Conservation (phyloP, 1,140 invertebrate species). For the Macrocentrus cingulum region DNA sequence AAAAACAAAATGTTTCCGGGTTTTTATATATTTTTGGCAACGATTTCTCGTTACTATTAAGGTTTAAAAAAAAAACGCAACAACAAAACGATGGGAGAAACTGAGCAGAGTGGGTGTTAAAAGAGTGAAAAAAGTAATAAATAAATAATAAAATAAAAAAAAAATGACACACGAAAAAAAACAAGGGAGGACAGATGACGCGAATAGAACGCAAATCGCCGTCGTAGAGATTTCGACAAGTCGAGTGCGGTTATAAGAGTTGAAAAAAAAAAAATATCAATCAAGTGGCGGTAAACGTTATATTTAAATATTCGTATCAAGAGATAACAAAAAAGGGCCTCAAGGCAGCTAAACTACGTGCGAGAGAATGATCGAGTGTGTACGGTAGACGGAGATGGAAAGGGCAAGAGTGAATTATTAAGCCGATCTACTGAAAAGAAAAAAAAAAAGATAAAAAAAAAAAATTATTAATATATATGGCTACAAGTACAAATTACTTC, state of each 20-base stretch:
- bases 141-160: constrained; percentile 26
- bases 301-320: constrained; percentile 61
- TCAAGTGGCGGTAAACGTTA: constrained; percentile 46
- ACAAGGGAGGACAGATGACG: constrained; percentile 26
- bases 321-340: constrained; percentile 52
- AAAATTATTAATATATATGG: constrained; percentile 58
- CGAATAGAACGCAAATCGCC: constrained; percentile 48
- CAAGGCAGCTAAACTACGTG: constrained; percentile 50
- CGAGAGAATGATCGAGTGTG: constrained; percentile 30
- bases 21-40: constrained; percentile 62
- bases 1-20: constrained; percentile 43
- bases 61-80: constrained; percentile 55
- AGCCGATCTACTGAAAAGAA: constrained; percentile 58
- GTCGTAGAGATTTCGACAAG: constrained; percentile 55
- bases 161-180: constrained; percentile 24
- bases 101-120: constrained; percentile 34
- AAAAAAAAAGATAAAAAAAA: constrained; percentile 42
- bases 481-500: constrained; percentile 63
- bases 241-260: constrained; percentile 47
- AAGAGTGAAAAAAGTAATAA: constrained; percentile 27
- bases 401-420: constrained; percentile 47
- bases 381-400: constrained; percentile 32
- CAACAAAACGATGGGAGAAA: constrained; percentile 38
- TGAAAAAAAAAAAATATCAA: constrained; percentile 36
- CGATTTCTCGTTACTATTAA: constrained; percentile 60